Conservation (phyloP, 2,113 vertebrate species). For the Neofelis nebulosa region DNA sequence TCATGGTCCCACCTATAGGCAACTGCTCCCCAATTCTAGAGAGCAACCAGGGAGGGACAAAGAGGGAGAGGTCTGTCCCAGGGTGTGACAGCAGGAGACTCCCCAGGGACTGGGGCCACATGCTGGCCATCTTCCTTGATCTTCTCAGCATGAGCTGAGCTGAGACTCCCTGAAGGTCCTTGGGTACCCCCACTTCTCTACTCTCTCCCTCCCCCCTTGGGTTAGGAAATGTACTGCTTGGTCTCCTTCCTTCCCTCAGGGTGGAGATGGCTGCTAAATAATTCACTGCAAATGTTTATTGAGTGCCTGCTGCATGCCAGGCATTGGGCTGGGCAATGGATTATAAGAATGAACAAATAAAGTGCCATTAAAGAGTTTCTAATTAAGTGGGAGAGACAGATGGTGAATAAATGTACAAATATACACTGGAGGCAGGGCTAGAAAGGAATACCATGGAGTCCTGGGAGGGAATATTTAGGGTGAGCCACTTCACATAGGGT, state of each 20-base stretch:
- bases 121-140: neutral
- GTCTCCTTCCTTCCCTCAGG: neutral
- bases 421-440: neutral
- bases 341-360: neutral
- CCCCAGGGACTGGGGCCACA: neutral
- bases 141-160: neutral
- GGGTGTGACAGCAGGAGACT: neutral
- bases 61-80: neutral
- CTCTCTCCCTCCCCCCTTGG: neutral
- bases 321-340: neutral
- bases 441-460: neutral
- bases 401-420: neutral
- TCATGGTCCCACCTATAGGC: neutral
- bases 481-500: neutral
- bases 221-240: neutral
- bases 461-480: neutral
- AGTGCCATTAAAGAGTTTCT: neutral
- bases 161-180: neutral
- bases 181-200: neutral
- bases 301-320: neutral
- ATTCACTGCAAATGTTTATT: neutral
- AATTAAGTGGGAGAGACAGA: neutral
- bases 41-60: too few relatives aligned
- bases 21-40: neutral
- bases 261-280: neutral